A percentile compares a stretch with the other conserved stretches of the same genome.
phyloP scores from a whole-genome alignment of 2,797 vertebrate species.

The Danio aesculapii region DNA sequence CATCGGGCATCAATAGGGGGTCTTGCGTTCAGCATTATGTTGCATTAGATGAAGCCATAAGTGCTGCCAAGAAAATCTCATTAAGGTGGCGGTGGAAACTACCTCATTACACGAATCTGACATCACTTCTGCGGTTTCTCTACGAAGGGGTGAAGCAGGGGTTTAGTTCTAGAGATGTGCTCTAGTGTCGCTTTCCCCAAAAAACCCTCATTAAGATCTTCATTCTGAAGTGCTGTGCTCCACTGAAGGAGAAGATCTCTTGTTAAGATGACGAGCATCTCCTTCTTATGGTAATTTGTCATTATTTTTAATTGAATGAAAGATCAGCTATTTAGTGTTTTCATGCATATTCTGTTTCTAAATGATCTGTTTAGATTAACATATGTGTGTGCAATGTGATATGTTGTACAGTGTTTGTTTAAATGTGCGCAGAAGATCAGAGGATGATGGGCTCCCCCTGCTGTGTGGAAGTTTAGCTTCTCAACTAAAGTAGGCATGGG shows the following conservation, averaged over 20 bases:
- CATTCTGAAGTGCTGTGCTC: neutral
- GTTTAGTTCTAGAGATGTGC: slow-evolving; percentile 10
- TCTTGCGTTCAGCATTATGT: slow-evolving; percentile 56
- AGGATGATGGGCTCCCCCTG: slow-evolving; percentile 21
- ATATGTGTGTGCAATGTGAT: neutral
- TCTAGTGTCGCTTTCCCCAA: neutral
- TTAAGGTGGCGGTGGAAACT: slow-evolving; percentile 42
- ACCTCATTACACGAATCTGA: slow-evolving; percentile 39
- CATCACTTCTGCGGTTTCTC: slow-evolving; percentile 33
- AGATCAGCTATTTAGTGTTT: neutral
- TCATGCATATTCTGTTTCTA: neutral
- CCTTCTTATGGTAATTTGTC: neutral
- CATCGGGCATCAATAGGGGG: slow-evolving; percentile 61
- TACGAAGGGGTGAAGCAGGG: slow-evolving; percentile 8
- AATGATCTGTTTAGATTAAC: neutral
- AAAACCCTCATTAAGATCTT: slow-evolving; percentile 23
- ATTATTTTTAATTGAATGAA: neutral
- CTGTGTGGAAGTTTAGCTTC: neutral
- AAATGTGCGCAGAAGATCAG: neutral
- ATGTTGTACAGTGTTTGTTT: neutral
- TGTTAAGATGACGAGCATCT: neutral
- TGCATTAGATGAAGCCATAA: slow-evolving; percentile 56
- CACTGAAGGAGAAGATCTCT: neutral
- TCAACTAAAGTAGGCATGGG: too few species aligned
- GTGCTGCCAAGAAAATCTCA: slow-evolving; percentile 46